Base-by-base conservation (phyloP, 1,140 invertebrate genomes). In the Drosophila chauvacae region DNA sequence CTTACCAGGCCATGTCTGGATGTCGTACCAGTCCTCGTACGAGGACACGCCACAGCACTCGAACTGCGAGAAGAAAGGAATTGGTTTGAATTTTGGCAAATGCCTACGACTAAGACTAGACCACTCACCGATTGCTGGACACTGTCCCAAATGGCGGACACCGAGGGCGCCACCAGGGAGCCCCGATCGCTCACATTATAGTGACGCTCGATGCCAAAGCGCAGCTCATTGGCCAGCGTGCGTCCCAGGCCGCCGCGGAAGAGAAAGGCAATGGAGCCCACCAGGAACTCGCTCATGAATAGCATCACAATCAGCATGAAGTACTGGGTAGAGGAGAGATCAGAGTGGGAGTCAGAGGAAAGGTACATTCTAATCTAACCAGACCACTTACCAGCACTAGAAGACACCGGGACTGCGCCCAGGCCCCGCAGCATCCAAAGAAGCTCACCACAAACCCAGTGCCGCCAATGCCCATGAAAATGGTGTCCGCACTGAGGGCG, bases 31-130 rank as follows among this genome's bases (percentile, higher is more conserved):
- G 87, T 98, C 97, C 57, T 95, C 95, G 83, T 96, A 96, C 35
- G 95, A 95, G 45, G 95, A 94, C 0, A 98, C 96, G n/a, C 97
- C 97, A 92, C 97, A 98, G 83, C 97, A 98, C 57, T 96, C 94
- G 68, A 97, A 95, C 96, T 97, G 68, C 18, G 1, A 4, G 7
- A 1, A 13, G 2, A 0, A 13, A 14, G 18, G 7, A 1, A 16
- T 47, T 23, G 0, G 5, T 20, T 11, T 2, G 6, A 23, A 11
- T 45, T 23, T 16, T 2, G 3, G 3, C 11, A 11, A 11, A 1
- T 4, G 10, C 11, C 23, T 4, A 16, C 2, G 0, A 26, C 0
- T 9, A 9, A 1, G 6, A 16, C 13, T 9, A 14, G 11, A 23
- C 6, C 3, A 4, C 86, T 80, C 92, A 97, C 96, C 87, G 96